Base-by-base conservation (phyloP, 1,140 invertebrate genomes). In the Notospermus geniculatus region DNA sequence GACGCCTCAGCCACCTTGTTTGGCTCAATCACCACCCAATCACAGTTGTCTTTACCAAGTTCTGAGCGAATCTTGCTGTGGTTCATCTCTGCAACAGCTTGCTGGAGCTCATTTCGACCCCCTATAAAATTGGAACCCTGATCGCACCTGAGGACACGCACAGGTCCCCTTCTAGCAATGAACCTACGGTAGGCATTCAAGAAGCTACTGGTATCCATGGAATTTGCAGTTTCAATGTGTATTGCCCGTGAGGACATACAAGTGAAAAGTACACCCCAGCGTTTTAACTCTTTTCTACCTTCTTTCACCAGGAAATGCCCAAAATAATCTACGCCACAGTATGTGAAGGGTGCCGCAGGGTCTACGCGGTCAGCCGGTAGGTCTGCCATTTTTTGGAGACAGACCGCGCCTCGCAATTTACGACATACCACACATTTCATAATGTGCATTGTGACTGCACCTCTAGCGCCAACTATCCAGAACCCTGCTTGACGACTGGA, bases 41-140 rank as follows among this genome's bases (percentile, higher is more conserved):
- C 62, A 64, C 57, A 64, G 54, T 54, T 50, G 45, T 59, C 13
- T 19, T 46, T 29, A 0, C 43, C 23, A 23, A 67, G 54, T 30
- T 53, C 61, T 5, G 50, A 0, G 1, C 50, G 22, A 15, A 66
- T 28, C 2, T 25, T 30, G 1, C 45, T 19, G n/a, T 59, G 2
- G 15, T 62, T 54, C 50, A 63, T 27, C 17, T 59, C 58, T 22
- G 23, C 15, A 2, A 17, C 17, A 66, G 5, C 7, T 36, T 43
- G 17, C 17, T 2, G 9, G 19, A 64, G 50, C 46, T 68, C 64
- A 19, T 28, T 41, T 41, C 64, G 53, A 0, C 69, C 62, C 11
- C 75, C 77, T 7, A 67, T 46, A 65, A 83, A 83, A 60, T 81
- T 80, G 1, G 75, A 79, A 19, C 76, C 76, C 59, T 72, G 73